Evolutionary conservation across 2,888 invertebrate species (phyloP), one percentile per base, ranked within the genome.

Genomic region (Eretmocerus hayati): DNA sequence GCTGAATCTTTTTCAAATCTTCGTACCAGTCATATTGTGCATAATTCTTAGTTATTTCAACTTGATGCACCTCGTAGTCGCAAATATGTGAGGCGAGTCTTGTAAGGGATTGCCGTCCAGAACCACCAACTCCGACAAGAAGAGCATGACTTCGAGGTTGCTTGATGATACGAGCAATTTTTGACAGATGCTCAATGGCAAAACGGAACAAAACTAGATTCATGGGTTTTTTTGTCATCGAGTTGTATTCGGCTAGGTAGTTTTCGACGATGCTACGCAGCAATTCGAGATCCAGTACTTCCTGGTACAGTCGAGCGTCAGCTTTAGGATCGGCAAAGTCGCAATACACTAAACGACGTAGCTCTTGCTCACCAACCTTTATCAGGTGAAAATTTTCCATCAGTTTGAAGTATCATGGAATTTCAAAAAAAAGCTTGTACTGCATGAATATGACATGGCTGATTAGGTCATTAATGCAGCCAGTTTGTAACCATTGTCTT

Each of bases 161-260:
- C 64, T 91, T 89, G 61, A 95, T 76, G 64, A 95, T 88, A 57
- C 94, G 85, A 63, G 87, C 86, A 59, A 95, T 85, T 59, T 90
- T 83, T 2, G 93, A 92, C 61, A 95, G 79, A 75, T 95, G 95
- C 74, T 95, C 94, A 57, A 95, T 82, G 1, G 93, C 94, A 72
- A 92, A 96, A 66, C 93, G 84, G 72, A 91, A 91, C 30, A 95
- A 74, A 3, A 95, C 94, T 46, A 95, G 77, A 71, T 92, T 88
- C 95, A 95, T 95, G 0, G 94, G 94, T 65, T 93, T 94, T 71
- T 92, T 95, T 9, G 90, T 87, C 89, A 95, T 90, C 57, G 90
- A 89, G 69, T 95, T 95, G 67, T 85, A 94, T 67, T 95, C 95
- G 1, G 84, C 83, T 13, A 95, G 75, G 72, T 89, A 93, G 0